phyloP scores from a whole-genome alignment of 2,797 vertebrate species.

The Labroides dimidiatus region DNA sequence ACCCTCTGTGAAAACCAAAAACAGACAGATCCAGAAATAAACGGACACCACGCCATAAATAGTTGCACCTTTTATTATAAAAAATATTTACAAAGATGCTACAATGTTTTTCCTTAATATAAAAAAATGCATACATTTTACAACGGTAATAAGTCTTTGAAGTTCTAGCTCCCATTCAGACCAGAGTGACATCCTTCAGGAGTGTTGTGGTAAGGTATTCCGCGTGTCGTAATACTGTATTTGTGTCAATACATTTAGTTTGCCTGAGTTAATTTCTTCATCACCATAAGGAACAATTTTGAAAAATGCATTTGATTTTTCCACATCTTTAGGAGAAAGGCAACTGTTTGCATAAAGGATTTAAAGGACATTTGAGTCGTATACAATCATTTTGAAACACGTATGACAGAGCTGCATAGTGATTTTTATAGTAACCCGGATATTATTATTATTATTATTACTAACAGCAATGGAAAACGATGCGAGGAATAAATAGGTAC shows the following conservation, averaged over 20 bases:
- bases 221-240: slow-evolving; percentile 83
- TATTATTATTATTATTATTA: slow-evolving; percentile 68
- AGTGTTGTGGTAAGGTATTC: slow-evolving; percentile 80
- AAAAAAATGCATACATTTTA: slow-evolving; percentile 89
- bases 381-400: slow-evolving; percentile 82
- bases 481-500: slow-evolving; percentile 80
- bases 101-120: slow-evolving; percentile 84
- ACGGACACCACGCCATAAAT: slow-evolving; percentile 55
- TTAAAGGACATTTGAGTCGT: slow-evolving; percentile 80
- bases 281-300: slow-evolving; percentile 76
- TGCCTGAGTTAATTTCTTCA: slow-evolving; percentile 84
- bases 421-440: slow-evolving; percentile 80
- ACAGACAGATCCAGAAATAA: neutral
- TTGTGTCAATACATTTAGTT: slow-evolving; percentile 79
- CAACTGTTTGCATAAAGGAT: slow-evolving; percentile 82
- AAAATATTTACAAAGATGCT: slow-evolving; percentile 90
- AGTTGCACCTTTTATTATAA: slow-evolving; percentile 88
- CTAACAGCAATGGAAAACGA: slow-evolving; percentile 54
- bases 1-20: neutral
- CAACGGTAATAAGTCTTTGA: slow-evolving; percentile 85
- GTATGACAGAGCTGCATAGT: slow-evolving; percentile 84
- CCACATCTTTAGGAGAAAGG: slow-evolving; percentile 81
- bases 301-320: slow-evolving; percentile 75
- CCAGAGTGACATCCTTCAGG: slow-evolving; percentile 84
- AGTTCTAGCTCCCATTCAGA: slow-evolving; percentile 84